phyloP scores from a whole-genome alignment of 2,888 invertebrate genomes.

The Stomorhina lunata region DNA sequence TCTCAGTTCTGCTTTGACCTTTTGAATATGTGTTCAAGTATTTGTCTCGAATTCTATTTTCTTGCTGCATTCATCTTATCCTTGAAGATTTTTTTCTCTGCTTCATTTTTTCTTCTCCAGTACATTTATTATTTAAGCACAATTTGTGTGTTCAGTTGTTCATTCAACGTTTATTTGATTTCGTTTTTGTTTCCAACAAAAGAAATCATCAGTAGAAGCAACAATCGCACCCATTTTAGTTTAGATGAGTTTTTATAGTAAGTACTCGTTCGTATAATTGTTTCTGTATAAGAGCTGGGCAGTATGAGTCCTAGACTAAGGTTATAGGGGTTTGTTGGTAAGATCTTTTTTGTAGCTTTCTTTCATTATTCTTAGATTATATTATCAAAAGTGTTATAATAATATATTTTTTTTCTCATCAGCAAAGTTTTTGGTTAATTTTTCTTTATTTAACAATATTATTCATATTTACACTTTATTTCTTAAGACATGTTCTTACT shows the following conservation, averaged over 20 bases:
- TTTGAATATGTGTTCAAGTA: too few species aligned
- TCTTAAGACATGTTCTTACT: too few species aligned
- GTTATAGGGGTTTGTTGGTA: not conserved
- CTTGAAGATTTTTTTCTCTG: not conserved
- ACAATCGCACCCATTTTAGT: not conserved
- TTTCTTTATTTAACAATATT: not conserved
- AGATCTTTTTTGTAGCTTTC: not conserved
- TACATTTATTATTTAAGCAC: constrained; percentile 59
- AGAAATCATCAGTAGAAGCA: not conserved
- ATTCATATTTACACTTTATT: constrained; percentile 20
- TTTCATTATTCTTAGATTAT: constrained; percentile 49
- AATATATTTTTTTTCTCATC: constrained; percentile 56
- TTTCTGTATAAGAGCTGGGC: not conserved
- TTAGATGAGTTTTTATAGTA: too few species aligned
- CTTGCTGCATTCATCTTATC: not conserved
- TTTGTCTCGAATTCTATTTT: not conserved
- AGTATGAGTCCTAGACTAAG: not conserved
- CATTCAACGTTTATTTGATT: constrained; percentile 56
- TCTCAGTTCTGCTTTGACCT: too few species aligned
- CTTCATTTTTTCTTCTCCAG: not conserved
- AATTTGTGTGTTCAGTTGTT: constrained; percentile 59
- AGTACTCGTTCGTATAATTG: too few species aligned
- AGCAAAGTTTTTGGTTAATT: constrained; percentile 30
- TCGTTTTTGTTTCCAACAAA: constrained; percentile 11
- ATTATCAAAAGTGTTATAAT: constrained; percentile 59